A percentile compares a stretch with the other conserved stretches of the same genome.
These are phyloP conservation scores for Centropus unirufus DNA, from an alignment of 2,113 vertebrate species.

Conservation along the genomic window DNA sequence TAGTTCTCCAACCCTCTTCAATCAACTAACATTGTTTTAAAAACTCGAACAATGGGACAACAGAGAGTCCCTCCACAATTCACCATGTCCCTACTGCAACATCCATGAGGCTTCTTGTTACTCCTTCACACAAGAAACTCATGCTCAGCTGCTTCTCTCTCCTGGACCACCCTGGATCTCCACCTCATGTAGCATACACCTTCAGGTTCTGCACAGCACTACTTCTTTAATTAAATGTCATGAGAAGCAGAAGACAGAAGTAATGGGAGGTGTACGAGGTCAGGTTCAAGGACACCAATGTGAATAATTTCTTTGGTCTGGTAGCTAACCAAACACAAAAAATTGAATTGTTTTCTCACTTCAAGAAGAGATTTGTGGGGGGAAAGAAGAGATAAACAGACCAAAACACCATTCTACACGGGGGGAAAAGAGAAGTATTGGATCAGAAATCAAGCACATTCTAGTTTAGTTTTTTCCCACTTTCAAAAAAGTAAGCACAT, in stretches of 20 bases:
- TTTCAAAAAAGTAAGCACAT: neutral
- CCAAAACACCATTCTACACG: neutral
- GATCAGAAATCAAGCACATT: neutral
- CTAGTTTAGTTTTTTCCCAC: neutral
- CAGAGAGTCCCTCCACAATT: neutral
- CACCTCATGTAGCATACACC: accelerated
- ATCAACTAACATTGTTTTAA: neutral
- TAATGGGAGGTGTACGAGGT: neutral
- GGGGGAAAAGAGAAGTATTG: neutral
- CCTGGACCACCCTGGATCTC: neutral
- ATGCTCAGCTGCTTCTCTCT: neutral
- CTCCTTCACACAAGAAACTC: neutral
- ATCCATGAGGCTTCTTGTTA: neutral
- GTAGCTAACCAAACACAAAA: neutral
- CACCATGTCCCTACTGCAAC: neutral
- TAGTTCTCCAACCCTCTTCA: neutral
- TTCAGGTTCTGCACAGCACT: neutral
- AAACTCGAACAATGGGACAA: neutral
- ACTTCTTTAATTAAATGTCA: neutral
- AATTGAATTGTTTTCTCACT: neutral
- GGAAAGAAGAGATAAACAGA: neutral
- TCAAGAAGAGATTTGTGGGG: neutral
- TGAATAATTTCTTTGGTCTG: neutral
- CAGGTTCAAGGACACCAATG: neutral
- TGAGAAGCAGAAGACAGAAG: neutral